These are phyloP conservation scores for Pteronotus mesoamericanus DNA, from an alignment of 2,797 vertebrate species.

Conservation along the genomic window DNA sequence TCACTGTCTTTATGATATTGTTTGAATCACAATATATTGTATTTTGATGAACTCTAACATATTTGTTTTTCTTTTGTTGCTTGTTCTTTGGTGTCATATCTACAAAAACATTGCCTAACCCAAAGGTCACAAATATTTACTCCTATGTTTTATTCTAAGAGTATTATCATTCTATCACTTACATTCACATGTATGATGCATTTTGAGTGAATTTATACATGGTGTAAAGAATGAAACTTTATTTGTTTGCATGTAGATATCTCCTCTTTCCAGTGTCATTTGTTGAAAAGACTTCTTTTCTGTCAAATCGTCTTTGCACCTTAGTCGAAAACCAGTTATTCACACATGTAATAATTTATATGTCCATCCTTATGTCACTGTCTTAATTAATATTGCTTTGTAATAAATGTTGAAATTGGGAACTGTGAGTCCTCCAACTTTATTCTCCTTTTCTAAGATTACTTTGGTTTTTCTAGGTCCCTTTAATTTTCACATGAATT, in stretches of 20 bases:
- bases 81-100: neutral
- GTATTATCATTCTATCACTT: neutral
- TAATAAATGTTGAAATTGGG: neutral
- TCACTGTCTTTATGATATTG: neutral
- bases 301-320: neutral
- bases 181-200: neutral
- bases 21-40: neutral
- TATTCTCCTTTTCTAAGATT: neutral
- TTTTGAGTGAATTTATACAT: neutral
- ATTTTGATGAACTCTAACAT: neutral
- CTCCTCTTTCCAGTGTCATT: neutral
- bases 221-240: neutral
- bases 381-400: neutral
- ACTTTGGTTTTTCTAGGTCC: neutral
- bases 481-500: constrained; percentile 10
- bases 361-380: neutral
- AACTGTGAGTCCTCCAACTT: neutral
- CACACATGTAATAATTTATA: neutral
- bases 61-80: neutral
- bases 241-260: neutral
- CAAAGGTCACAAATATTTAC: neutral
- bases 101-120: neutral
- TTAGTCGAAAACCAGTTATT: constrained; percentile 1
- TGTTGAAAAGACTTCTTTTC: neutral
- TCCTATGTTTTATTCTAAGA: neutral